Evolutionary conservation across 1,140 invertebrate species (phyloP), one percentile per base, ranked within the genome.

Genomic region (Phymastichus coffea): DNA sequence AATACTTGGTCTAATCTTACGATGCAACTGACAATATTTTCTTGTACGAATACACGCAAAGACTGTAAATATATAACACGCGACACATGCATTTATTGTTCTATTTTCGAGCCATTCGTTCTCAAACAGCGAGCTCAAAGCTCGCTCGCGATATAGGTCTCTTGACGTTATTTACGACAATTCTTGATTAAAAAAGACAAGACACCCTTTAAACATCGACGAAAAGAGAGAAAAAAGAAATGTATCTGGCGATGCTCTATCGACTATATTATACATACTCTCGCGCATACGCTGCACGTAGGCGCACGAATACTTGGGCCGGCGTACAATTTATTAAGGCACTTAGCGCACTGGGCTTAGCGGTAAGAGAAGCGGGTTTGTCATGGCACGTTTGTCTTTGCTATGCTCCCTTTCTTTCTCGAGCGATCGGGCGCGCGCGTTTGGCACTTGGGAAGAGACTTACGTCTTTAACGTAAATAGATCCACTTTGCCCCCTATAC

Each of bases 261-360:
- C 38, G 17, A 12, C 17, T 33, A 48, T 23, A 38, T 22, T 15
- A 6, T 17, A 48, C 44, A 23, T 17, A 33, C 15, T 43, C 40
- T 15, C 54, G 28, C 10, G 1, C n/a, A 26, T 14, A 14, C 17
- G 54, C 19, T 54, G n/a, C n/a, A n/a, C n/a, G n/a, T n/a, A n/a
- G n/a, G n/a, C n/a, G n/a, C n/a, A n/a, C n/a, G n/a, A n/a, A n/a
- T n/a, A n/a, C n/a, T n/a, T n/a, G n/a, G n/a, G n/a, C n/a, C 43
- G 57, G 19, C 43, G 58, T 59, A 68, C 73, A 75, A 75, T 75
- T 74, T 72, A 75, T 74, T 75, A 73, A 73, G 74, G 70, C 74
- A 76, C 72, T 76, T 74, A 69, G 63, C 58, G 54, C 33, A 17
- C 10, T n/a, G 22, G 15, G 30, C 23, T 26, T 9, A 20, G 46